A percentile compares a stretch with the other conserved stretches of the same genome.
Conservation (phyloP, 2,797 vertebrate species). For the Halcyon badia region DNA sequence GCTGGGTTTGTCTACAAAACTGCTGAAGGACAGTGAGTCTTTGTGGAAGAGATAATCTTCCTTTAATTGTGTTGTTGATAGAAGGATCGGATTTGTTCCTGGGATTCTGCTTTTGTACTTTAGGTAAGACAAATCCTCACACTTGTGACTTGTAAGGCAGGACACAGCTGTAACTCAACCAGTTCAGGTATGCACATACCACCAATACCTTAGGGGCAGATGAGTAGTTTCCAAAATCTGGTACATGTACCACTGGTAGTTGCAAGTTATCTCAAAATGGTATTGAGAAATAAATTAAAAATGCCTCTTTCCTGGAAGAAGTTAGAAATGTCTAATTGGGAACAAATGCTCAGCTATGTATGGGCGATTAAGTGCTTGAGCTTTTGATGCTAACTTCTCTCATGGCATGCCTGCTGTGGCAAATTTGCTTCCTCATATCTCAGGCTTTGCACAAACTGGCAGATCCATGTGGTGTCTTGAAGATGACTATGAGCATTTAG, state of each 20-base stretch:
- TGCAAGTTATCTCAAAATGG: neutral
- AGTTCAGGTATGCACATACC: neutral
- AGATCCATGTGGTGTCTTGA: neutral
- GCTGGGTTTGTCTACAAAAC: neutral
- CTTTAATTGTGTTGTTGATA: neutral
- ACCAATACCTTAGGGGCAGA: neutral
- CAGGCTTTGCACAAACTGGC: neutral
- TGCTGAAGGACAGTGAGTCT: slow-evolving; percentile 14
- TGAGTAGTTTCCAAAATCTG: neutral
- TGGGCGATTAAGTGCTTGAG: neutral
- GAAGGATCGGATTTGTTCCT: slow-evolving; percentile 33
- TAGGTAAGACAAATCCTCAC: slow-evolving; percentile 28
- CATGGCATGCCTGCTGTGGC: fast-evolving
- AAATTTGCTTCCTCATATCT: neutral
- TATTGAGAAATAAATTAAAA: neutral
- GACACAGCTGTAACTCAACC: neutral
- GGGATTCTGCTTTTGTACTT: slow-evolving; percentile 11
- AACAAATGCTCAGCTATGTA: neutral
- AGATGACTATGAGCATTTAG: neutral
- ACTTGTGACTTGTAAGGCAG: neutral
- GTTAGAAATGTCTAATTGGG: neutral
- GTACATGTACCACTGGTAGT: fast-evolving
- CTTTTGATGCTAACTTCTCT: neutral
- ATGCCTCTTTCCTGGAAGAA: neutral
- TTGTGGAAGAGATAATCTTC: slow-evolving; percentile 52